Percentiles rank a stretch among this genome's conserved stretches.
Evolutionary conservation across 2,113 vertebrate species (phyloP).

Genomic region (Turdus rufiventris): DNA sequence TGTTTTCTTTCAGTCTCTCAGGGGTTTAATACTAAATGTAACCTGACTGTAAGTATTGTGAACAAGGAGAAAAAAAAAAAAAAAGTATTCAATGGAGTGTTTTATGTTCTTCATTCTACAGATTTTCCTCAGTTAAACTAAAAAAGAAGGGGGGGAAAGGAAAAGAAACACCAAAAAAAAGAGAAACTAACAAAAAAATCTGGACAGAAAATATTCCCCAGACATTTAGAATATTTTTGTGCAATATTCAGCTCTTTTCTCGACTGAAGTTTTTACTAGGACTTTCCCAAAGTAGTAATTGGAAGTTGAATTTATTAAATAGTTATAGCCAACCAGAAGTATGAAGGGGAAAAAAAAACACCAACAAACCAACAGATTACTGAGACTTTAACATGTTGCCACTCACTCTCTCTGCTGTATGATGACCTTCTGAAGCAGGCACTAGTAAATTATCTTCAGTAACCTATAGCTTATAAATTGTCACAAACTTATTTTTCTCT

Average conservation of each 20-base stretch:
- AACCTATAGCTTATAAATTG: neutral
- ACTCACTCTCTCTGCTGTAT: neutral
- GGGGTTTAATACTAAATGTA: neutral
- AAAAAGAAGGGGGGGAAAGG: rapidly evolving
- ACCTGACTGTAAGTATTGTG: neutral
- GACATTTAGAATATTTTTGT: neutral
- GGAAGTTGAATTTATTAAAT: neutral
- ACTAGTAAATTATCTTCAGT: neutral
- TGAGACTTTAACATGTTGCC: neutral
- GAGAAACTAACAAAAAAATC: neutral
- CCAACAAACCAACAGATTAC: neutral
- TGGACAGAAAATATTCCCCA: neutral
- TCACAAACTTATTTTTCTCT: neutral
- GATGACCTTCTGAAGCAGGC: neutral
- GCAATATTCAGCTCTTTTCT: neutral
- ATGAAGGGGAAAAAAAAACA: neutral
- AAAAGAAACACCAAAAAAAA: neutral
- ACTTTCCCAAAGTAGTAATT: neutral
- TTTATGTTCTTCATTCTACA: neutral
- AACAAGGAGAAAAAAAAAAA: neutral
- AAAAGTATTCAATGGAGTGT: neutral
- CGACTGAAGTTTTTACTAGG: neutral
- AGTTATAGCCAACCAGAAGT: neutral
- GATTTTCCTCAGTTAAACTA: neutral
- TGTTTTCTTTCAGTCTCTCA: neutral